Evolutionary conservation across 1,140 invertebrate species (phyloP).

Genomic region (Polypedilum pembai): DNA sequence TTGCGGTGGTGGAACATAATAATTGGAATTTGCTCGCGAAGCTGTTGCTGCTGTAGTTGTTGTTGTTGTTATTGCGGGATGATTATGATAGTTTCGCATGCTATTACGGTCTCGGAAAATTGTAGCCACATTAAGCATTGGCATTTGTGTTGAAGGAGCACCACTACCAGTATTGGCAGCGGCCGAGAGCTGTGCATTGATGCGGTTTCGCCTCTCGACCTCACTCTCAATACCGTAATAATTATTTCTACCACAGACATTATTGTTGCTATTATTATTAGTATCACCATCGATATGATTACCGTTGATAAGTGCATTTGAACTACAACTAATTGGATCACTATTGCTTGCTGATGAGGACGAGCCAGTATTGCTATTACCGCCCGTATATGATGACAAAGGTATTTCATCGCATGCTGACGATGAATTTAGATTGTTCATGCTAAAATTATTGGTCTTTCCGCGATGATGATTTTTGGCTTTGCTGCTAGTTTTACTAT

Average conservation of each 20-base stretch:
- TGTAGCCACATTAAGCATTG: constrained; percentile 35
- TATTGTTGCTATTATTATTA: constrained; percentile 31
- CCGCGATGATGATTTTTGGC: constrained; percentile 29
- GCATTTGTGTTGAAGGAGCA: no score
- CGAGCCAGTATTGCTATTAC: background rate
- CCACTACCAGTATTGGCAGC: background rate
- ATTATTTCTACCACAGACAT: constrained; percentile 24
- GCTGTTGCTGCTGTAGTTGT: background rate
- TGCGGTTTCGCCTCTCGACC: constrained; percentile 40
- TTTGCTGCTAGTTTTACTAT: constrained; percentile 1
- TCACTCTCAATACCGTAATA: constrained; percentile 36
- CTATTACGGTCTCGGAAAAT: constrained; percentile 40
- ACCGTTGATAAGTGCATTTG: background rate
- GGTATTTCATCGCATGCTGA: constrained; percentile 30
- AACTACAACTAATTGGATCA: constrained; percentile 32
- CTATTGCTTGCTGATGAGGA: constrained; percentile 10
- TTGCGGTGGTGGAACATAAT: constrained; percentile 31
- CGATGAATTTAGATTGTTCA: constrained; percentile 29
- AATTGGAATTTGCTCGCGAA: constrained; percentile 20
- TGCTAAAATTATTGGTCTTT: constrained; percentile 30
- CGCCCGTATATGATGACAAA: constrained; percentile 27
- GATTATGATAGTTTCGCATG: constrained; percentile 32
- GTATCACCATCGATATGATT: constrained; percentile 31
- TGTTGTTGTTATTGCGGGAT: constrained; percentile 29
- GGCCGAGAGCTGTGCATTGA: constrained; percentile 40